Evolutionary conservation across 2,113 vertebrate species (phyloP), one percentile per base, ranked within the genome.

Genomic region (Butorides virescens): DNA sequence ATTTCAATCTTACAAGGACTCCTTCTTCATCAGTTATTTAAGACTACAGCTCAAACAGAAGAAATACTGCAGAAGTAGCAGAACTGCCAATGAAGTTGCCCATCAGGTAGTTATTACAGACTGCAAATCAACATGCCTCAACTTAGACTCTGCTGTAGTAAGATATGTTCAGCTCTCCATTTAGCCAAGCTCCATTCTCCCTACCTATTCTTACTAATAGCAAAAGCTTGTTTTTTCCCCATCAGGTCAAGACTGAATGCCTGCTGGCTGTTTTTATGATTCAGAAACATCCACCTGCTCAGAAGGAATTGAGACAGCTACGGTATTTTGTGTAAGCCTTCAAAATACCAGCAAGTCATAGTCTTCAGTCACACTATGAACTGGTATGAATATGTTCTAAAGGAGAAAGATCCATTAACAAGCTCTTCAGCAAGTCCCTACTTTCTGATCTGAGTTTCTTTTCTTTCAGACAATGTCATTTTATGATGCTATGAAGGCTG

Each of bases 401-500:
- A 84, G 55, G 61, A 85, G 59, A 32, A 92, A 86, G 50, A 74
- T 30, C 21, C 58, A 55, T 49, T 80, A 91, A 55, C 39, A 94
- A 94, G 36, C 89, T 93, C 80, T 92, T 85, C 5, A 44, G 75
- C 56, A 95, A 97, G 67, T 47, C 17, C 13, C 44, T 90, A 37
- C 78, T 95, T 80, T 79, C 77, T 78, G 19, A 19, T 27, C 14
- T 0, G 42, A 73, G 44, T 78, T 92, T 95, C 83, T 93, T 91
- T 90, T 76, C 86, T 94, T 79, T 71, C 74, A 77, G 70, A 82
- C 56, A 39, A 55, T 49, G 70, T 85, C 22, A 55, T 88, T 95
- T 97, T 79, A 96, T 70, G 93, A 71, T 84, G 37, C 63, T 82
- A 37, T 70, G 72, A 77, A 70, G 71, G 67, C 44, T 86, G 84